Evolutionary conservation across 2,888 invertebrate species (phyloP).

Genomic region (Tolmerus cingulatus): DNA sequence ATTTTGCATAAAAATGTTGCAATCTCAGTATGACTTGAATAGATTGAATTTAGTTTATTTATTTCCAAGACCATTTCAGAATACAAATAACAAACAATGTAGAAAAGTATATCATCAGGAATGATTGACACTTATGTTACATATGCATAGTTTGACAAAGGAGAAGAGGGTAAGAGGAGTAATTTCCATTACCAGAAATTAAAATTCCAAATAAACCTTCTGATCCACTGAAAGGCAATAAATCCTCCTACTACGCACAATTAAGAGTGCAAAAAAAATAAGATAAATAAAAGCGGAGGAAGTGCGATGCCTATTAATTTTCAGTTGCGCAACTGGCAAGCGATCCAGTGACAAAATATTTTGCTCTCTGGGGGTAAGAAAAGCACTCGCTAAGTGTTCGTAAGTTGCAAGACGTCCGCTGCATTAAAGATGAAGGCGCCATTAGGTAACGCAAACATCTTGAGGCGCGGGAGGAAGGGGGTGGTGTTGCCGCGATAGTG

Average conservation of each 20-base stretch:
- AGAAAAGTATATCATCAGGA: not conserved
- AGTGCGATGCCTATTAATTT: not conserved
- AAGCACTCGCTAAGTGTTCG: not conserved
- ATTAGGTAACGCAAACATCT: not conserved
- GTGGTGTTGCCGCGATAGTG: not conserved
- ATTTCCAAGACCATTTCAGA: not conserved
- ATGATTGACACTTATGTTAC: not conserved
- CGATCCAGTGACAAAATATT: not conserved
- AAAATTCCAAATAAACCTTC: not conserved
- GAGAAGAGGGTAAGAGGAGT: not conserved
- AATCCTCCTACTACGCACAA: not conserved
- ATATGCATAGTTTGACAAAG: not conserved
- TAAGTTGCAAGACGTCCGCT: not conserved
- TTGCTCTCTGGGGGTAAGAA: not conserved
- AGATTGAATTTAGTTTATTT: not conserved
- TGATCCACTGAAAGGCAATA: not conserved
- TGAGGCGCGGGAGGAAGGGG: not conserved
- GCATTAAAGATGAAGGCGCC: not conserved
- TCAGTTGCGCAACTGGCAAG: not conserved
- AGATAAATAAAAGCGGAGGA: not conserved
- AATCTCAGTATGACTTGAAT: not conserved
- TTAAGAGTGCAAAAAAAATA: not conserved
- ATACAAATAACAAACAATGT: not conserved
- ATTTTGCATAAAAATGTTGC: too few species aligned
- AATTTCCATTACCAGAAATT: not conserved